Base-by-base conservation (phyloP, 2,797 vertebrate species). In the Holocentrus rufus region DNA sequence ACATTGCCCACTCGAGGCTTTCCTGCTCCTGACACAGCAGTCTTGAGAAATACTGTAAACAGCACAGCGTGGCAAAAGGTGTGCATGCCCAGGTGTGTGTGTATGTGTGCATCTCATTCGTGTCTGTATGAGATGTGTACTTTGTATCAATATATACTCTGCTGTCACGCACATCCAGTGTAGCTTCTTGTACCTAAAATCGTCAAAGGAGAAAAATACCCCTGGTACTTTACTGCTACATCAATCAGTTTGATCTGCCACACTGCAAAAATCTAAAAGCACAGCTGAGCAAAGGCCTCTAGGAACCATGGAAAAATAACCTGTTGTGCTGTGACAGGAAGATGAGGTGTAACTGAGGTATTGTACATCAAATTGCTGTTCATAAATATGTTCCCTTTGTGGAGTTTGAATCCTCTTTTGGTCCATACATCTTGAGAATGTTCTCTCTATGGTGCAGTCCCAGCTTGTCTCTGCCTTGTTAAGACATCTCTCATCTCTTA, bases 261-360 rank as follows among this genome's bases (percentile, higher is more conserved):
- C 58, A 5, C 72, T 9, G 66, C 34, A 7, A 74, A 65, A 3
- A n/a, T 60, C 69, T 85, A 54, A 65, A 11, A 84, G 80, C 79
- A 62, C 64, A 42, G 79, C 80, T 71, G 69, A 87, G 84, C 79
- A 53, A 74, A 81, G 77, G 84, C 81, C 84, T 77, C 68, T 7
- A 50, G 67, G 82, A 86, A 76, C 64, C 81, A 31, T 44, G 77
- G 80, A 82, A 42, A 76, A 81, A 83, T 64, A 67, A 85, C 69
- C 68, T 30, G 74, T 58, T 44, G 65, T 74, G 69, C 71, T 59
- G 60, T 74, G 77, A 82, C 69, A 42, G 76, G 57, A 64, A 9
- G 46, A 70, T 50, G 75, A 72, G 62, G 63, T 72, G 71, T 27
- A 72, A 76, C 81, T 57, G 78, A 84, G 62, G 67, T 80, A 66